These are phyloP conservation scores for Actinernus sp. DNA, from an alignment of 92 coral and sea anemone genomes.

Conservation along the genomic window DNA sequence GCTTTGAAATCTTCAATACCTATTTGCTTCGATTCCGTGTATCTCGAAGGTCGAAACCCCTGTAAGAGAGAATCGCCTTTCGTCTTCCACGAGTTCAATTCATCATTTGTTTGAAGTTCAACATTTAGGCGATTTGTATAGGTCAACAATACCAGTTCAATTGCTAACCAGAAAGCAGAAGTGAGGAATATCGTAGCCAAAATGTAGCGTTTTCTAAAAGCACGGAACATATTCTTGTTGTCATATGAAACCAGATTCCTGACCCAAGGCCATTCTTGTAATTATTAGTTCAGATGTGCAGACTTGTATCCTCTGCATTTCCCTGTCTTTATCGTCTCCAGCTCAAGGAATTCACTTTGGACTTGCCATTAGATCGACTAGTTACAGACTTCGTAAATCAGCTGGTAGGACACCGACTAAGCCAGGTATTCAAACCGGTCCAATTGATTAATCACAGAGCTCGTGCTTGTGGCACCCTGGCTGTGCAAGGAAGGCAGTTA, in stretches of 20 bases:
- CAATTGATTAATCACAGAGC: no score
- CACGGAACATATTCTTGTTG: slow-evolving; percentile 49
- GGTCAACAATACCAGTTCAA: slow-evolving; percentile 66
- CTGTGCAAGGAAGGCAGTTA: no score
- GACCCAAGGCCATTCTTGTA: slow-evolving; percentile 8
- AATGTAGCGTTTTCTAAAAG: slow-evolving; percentile 74
- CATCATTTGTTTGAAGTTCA: slow-evolving; percentile 27
- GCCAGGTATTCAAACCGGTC: no score
- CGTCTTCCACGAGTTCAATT: slow-evolving; percentile 15
- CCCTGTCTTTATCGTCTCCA: no score
- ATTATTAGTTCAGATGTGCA: slow-evolving; percentile 7
- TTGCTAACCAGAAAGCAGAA: slow-evolving; percentile 78
- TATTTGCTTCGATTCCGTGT: slow-evolving; percentile 11
- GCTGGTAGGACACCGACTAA: no score
- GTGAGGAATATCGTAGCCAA: slow-evolving; percentile 73
- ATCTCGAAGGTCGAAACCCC: background rate
- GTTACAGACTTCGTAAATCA: no score
- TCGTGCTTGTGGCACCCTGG: no score
- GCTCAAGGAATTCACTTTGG: no score
- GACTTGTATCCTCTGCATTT: no score
- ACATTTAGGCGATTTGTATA: slow-evolving; percentile 67
- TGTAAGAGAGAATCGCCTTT: background rate
- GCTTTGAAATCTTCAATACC: slow-evolving; percentile 64
- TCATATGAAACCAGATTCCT: slow-evolving; percentile 3
- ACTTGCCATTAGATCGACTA: no score